phyloP scores from a whole-genome alignment of 2,888 invertebrate species.

The Luperina testacea region DNA sequence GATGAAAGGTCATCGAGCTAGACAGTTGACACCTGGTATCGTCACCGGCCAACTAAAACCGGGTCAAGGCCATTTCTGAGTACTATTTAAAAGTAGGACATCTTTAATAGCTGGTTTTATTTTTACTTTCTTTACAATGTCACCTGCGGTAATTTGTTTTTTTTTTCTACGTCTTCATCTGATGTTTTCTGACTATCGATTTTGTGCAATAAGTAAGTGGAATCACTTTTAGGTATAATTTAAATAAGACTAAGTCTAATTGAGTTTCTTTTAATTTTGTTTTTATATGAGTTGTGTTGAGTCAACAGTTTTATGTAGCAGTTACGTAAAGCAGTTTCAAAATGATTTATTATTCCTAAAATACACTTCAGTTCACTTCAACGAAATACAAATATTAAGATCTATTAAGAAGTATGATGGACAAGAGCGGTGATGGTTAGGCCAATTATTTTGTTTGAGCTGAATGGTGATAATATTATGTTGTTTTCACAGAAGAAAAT shows the following conservation, averaged over 20 bases:
- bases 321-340: not conserved
- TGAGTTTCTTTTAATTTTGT: not conserved
- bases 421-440: constrained; percentile 4
- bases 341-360: not conserved
- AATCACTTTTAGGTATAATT: not conserved
- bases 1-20: constrained; percentile 77
- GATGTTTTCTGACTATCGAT: not conserved
- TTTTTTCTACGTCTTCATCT: not conserved
- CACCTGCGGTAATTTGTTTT: constrained; percentile 25
- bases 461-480: constrained; percentile 5
- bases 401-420: not conserved
- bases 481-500: not conserved
- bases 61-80: constrained; percentile 86
- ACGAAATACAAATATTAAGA: constrained; percentile 21
- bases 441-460: constrained; percentile 13
- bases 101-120: constrained; percentile 64
- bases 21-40: constrained; percentile 75
- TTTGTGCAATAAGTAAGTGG: not conserved
- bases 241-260: not conserved
- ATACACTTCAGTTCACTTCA: not conserved
- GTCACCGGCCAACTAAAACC: constrained; percentile 81
- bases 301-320: not conserved
- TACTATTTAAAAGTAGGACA: constrained; percentile 79
- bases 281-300: not conserved
- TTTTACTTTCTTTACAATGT: constrained; percentile 66